Base-by-base conservation (phyloP, 2,888 invertebrate genomes). In the Congeria kusceri region DNA sequence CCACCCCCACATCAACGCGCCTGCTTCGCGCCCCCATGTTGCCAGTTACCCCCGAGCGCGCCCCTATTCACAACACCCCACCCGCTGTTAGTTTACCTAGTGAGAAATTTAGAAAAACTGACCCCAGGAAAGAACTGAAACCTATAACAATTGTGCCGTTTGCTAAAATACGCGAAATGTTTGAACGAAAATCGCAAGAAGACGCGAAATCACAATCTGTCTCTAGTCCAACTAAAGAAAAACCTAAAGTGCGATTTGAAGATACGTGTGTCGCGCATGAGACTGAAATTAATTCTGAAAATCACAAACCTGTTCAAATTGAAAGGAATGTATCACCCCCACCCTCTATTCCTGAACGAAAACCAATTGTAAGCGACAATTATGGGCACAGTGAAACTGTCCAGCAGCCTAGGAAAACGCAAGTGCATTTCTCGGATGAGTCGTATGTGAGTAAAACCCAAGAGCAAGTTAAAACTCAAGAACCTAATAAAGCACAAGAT, bases 71-170 rank as follows among this genome's bases (percentile, higher is more conserved):
- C 29, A 82, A 72, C 23, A 83, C 53, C 62, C 44, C 75, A 28
- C 20, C 53, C 46, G 7, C 83, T 9, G 67, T 77, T 44, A 82
- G 88, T 62, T 80, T 92, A 32, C 91, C 91, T 23, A 92, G 91
- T 80, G 90, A 90, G 32, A 90, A 87, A 84, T 86, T 86, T 62
- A 80, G 91, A 69, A 86, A 87, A 23, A 82, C 79, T 61, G 89
- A 89, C 25, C 88, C 89, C 74, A 89, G 87, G 76, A 85, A 86
- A 53, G n/a, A n/a, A 28, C 79, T 91, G 3, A 89, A 88, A 84
- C 90, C 90, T 25, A 91, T 91, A 44, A 88, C 91, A 13, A 90
- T 91, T 58, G 89, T 91, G 64, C 90, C 91, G 70, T 91, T 91
- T 75, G 86, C 88, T 64, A 85, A 90, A 77, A 79, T 91, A 58